A percentile compares a stretch with the other conserved stretches of the same genome.
Conservation (phyloP, 2,888 invertebrate genomes). For the Lasiommata megera region DNA sequence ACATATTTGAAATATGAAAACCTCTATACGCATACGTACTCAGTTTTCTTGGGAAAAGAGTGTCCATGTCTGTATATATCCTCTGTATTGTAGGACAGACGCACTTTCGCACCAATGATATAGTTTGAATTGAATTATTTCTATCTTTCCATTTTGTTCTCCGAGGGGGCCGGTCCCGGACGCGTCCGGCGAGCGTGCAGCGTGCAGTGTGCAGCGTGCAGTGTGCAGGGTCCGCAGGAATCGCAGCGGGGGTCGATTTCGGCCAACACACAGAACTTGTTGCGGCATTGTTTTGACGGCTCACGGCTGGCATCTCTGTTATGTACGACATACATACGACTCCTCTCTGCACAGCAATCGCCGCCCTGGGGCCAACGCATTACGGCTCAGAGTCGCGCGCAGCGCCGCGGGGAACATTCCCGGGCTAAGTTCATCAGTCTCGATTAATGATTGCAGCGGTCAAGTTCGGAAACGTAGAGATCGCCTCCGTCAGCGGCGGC, state of each 20-base stretch:
- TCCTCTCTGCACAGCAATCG: background rate
- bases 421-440: conserved; percentile 25
- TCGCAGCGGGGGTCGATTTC: conserved; percentile 29
- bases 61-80: too few relatives aligned
- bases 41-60: too few relatives aligned
- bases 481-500: background rate
- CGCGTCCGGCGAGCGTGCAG: background rate
- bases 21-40: too few relatives aligned
- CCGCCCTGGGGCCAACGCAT: background rate
- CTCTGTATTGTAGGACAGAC: too few relatives aligned
- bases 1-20: too few relatives aligned
- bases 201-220: conserved; percentile 10
- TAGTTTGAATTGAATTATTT: too few relatives aligned
- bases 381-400: background rate
- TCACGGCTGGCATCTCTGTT: conserved; percentile 30
- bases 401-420: background rate
- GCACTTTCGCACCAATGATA: too few relatives aligned
- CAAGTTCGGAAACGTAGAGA: background rate
- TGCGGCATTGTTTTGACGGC: conserved; percentile 33
- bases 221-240: conserved; percentile 14
- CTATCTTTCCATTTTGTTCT: too few relatives aligned
- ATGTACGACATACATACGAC: conserved; percentile 5
- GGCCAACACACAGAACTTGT: conserved; percentile 24
- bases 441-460: conserved; percentile 30
- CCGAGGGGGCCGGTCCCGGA: too few relatives aligned